A percentile compares a stretch with the other conserved stretches of the same genome.
phyloP scores from a whole-genome alignment of 1,140 invertebrate genomes.

The Archegozetes longisetosus region DNA sequence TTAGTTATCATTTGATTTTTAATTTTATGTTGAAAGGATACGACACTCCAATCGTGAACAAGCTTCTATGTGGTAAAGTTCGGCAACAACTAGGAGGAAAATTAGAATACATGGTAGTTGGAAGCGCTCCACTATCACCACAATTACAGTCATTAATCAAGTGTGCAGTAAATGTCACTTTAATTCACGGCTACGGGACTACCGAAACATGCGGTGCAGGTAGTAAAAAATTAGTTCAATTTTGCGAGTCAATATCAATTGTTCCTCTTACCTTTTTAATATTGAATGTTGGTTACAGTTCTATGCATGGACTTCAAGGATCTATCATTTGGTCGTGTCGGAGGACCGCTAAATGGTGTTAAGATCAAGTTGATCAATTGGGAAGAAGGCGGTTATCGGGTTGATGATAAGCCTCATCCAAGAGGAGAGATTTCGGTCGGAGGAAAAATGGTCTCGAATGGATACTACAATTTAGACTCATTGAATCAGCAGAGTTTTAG shows the following conservation, averaged over 20 bases:
- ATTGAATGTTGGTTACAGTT: no score
- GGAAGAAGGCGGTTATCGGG: constrained; percentile 45
- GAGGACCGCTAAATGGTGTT: constrained; percentile 66
- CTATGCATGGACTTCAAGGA: constrained; percentile 39
- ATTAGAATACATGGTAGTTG: constrained; percentile 70
- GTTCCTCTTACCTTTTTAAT: no score
- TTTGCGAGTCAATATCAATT: no score
- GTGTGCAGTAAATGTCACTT: constrained; percentile 72
- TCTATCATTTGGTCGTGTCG: constrained; percentile 64
- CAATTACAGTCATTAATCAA: constrained; percentile 92
- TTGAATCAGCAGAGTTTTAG: constrained; percentile 82
- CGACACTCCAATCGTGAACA: constrained; percentile 15
- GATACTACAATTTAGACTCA: constrained; percentile 81
- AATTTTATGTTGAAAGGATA: constrained; percentile 30
- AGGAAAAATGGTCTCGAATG: constrained; percentile 72
- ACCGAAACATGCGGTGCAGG: constrained; percentile 17
- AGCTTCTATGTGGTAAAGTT: constrained; percentile 53
- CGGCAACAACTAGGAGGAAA: constrained; percentile 65
- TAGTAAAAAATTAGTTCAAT: constrained; percentile 24
- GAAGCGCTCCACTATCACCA: constrained; percentile 84
- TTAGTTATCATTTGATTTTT: not conserved
- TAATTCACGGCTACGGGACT: constrained; percentile 54
- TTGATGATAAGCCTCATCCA: constrained; percentile 75
- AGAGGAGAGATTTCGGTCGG: constrained; percentile 85
- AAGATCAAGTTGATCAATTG: constrained; percentile 42